Conservation (phyloP, 2,113 vertebrate genomes). For the Pelodiscus sinensis region DNA sequence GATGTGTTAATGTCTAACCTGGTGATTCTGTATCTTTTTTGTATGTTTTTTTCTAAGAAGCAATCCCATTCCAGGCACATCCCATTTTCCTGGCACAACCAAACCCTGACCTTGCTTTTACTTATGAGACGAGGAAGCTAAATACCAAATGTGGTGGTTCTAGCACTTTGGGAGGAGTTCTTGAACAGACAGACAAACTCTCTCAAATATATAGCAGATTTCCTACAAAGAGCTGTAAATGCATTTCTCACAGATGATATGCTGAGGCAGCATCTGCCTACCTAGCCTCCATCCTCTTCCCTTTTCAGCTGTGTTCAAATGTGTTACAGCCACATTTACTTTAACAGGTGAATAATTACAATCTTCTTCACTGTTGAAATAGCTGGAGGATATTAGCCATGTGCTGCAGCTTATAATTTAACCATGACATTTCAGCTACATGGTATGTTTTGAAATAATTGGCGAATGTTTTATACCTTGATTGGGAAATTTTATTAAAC, state of each 20-base stretch:
- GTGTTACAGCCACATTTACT: constrained; percentile 39
- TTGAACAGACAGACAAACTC: too few species aligned
- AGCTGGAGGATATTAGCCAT: not conserved
- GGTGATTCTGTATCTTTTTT: too few species aligned
- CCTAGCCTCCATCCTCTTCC: constrained; percentile 22
- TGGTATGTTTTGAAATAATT: constrained; percentile 11
- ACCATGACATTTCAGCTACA: constrained; percentile 44
- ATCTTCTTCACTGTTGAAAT: constrained; percentile 45
- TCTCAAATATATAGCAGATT: not conserved
- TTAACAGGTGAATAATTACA: constrained; percentile 65
- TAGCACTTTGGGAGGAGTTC: too few species aligned
- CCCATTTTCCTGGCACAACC: too few species aligned
- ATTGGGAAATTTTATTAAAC: constrained; percentile 46
- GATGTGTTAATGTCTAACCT: not conserved
- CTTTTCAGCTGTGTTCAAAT: constrained; percentile 35
- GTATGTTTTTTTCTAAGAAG: too few species aligned
- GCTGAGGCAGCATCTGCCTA: constrained; percentile 49
- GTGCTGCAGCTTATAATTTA: constrained; percentile 49
- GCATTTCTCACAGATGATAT: constrained; percentile 32
- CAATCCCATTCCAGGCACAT: too few species aligned
- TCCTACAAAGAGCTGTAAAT: constrained; percentile 26
- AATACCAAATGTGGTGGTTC: too few species aligned
- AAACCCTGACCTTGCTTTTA: too few species aligned
- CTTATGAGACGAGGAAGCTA: too few species aligned
- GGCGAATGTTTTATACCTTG: constrained; percentile 36